Base-by-base conservation (phyloP, 1,140 invertebrate species). In the Mesaphorura yosii region DNA sequence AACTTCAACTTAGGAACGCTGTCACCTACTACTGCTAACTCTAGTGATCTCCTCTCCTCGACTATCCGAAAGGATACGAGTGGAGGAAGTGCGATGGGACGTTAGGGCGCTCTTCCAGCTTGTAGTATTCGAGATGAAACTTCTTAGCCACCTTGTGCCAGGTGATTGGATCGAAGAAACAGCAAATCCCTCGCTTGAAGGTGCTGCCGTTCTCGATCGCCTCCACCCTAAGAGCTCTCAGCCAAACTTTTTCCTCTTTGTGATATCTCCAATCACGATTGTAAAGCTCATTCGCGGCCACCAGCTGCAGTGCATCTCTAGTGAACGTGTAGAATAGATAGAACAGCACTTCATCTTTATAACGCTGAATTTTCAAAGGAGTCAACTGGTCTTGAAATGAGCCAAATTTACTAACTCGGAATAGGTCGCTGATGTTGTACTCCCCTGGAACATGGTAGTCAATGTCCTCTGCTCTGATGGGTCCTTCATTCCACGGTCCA, bases 311-410 rank as follows among this genome's bases (percentile, higher is more conserved):
- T 58, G 93, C 82, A 78, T 99, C 95, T 64, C 92, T 91, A 65
- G 92, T 87, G 75, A 92, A 96, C 73, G 92, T 96, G 73, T 98
- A 99, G 77, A 98, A 99, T 72, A 98, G 80, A 75, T 93, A 98
- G 78, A 99, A 99, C 62, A 98, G 78, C 65, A 98, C 78, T 76
- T 99, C 95, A 73, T 99, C 95, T 70, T 94, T 92, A 74, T 98
- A 95, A 73, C 92, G 82, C 74, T 84, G 90, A 67, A 98, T 75
- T 76, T 94, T 90, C 66, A 98, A 79, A 64, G 88, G 86, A 53
- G 93, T 88, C 68, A 99, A 75, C 75, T 98, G 90, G 74, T 89
- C 87, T 75, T 85, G 81, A 64, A 20, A 49, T 41, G 7, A 50
- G 19, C 47, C 23, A 53, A 38, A 38, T 78, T 78, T 55, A 66